Conservation (phyloP, 2,888 invertebrate species). For the Cephus spinipes region DNA sequence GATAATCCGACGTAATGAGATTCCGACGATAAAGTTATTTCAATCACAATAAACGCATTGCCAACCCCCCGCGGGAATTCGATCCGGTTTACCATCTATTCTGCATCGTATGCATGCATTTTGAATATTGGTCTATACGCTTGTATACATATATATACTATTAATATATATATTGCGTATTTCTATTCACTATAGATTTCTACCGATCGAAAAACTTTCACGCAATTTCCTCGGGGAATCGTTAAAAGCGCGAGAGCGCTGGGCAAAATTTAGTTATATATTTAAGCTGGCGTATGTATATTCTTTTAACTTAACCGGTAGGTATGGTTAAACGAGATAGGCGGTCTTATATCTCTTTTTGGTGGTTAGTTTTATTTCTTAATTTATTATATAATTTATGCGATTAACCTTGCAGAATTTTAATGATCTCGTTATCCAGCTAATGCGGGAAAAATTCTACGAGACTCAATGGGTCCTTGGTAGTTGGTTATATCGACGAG, state of each 20-base stretch:
- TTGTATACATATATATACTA: neutral
- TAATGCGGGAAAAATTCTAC: neutral
- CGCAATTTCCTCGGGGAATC: neutral
- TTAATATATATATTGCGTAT: neutral
- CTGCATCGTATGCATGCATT: neutral
- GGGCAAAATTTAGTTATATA: neutral
- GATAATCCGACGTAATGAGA: neutral
- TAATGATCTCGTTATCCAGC: neutral
- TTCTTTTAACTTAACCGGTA: neutral
- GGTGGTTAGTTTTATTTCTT: neutral
- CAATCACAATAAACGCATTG: neutral
- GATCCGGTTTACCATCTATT: neutral
- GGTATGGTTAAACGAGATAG: neutral
- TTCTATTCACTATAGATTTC: neutral
- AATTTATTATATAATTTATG: neutral
- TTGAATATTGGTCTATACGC: neutral
- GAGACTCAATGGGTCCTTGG: neutral
- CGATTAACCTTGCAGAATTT: neutral
- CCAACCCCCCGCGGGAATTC: neutral
- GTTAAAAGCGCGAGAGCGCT: neutral
- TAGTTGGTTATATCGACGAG: neutral
- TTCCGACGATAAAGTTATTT: neutral
- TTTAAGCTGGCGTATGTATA: neutral
- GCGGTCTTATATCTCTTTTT: neutral
- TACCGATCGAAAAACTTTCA: neutral